Evolutionary conservation across 23 tunicate genomes (phyloP).

Genomic region (Botrylloides violaceus): DNA sequence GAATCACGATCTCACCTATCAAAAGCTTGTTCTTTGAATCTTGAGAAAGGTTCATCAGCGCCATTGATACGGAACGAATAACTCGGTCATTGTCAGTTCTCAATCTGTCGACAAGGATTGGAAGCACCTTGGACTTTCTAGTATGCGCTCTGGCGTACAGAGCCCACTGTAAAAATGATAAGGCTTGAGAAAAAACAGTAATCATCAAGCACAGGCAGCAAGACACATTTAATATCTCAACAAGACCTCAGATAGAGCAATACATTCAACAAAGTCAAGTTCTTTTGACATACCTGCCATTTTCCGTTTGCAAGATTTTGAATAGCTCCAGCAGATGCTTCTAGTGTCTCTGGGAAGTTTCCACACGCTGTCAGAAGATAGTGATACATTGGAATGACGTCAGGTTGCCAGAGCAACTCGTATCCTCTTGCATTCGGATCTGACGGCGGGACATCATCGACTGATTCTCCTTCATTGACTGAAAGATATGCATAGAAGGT

Average conservation of each 20-base stretch:
- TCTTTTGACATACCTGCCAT: conserved; percentile 58
- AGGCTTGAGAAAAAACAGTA: neutral
- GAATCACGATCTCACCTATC: no score
- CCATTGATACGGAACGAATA: conserved; percentile 50
- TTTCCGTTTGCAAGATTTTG: conserved; percentile 68
- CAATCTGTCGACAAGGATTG: conserved; percentile 68
- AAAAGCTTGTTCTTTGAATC: conserved; percentile 89
- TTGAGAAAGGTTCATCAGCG: conserved; percentile 71
- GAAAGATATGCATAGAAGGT: neutral
- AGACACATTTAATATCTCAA: neutral
- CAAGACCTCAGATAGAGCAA: no score
- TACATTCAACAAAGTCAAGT: neutral
- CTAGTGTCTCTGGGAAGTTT: conserved; percentile 39
- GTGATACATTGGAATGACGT: conserved; percentile 37
- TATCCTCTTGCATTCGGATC: conserved; percentile 66
- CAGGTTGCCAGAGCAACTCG: conserved; percentile 84
- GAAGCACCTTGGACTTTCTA: conserved; percentile 90
- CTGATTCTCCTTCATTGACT: conserved; percentile 30
- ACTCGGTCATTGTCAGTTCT: conserved; percentile 60
- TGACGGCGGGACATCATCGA: conserved; percentile 62
- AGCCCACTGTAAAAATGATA: conserved; percentile 58
- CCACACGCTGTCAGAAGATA: conserved; percentile 31
- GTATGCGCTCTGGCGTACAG: conserved; percentile 64
- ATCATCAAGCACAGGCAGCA: neutral
- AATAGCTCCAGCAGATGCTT: conserved; percentile 76